Evolutionary conservation across 2,797 vertebrate species (phyloP).

Genomic region (Thripadectes ignobilis): DNA sequence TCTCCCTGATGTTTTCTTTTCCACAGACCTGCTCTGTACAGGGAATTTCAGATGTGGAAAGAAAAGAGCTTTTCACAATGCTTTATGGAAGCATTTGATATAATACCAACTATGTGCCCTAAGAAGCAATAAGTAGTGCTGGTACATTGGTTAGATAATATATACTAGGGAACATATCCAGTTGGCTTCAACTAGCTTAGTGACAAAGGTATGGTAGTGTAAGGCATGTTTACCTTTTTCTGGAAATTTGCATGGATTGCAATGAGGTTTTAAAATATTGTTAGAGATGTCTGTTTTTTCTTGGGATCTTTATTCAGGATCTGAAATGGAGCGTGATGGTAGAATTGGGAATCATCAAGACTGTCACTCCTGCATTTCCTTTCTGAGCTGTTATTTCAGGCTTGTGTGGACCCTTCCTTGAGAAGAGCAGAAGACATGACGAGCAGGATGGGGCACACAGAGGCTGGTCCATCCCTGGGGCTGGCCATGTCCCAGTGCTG

Average conservation of each 20-base stretch:
- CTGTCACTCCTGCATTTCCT: not conserved
- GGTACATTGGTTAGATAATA: not conserved
- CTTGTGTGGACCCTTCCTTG: not conserved
- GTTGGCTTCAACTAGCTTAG: not conserved
- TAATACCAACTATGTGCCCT: not conserved
- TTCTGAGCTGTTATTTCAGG: not conserved
- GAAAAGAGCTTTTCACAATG: not conserved
- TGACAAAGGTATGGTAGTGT: not conserved
- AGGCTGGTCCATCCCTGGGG: not conserved
- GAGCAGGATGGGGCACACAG: not conserved
- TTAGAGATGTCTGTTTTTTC: not conserved
- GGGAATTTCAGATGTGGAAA: slow-evolving; percentile 5
- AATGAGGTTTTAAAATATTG: not conserved
- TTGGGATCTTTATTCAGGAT: not conserved
- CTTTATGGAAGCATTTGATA: not conserved
- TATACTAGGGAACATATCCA: not conserved
- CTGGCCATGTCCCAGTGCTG: not conserved
- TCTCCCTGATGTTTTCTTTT: not conserved
- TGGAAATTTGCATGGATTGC: not conserved
- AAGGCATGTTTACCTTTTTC: not conserved
- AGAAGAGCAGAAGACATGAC: not conserved
- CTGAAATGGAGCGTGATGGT: not conserved
- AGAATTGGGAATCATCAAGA: not conserved
- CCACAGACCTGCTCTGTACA: not conserved
- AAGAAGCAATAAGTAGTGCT: not conserved